These are phyloP conservation scores for Pomacea canaliculata DNA, from an alignment of 2,888 invertebrate genomes.

Conservation along the genomic window DNA sequence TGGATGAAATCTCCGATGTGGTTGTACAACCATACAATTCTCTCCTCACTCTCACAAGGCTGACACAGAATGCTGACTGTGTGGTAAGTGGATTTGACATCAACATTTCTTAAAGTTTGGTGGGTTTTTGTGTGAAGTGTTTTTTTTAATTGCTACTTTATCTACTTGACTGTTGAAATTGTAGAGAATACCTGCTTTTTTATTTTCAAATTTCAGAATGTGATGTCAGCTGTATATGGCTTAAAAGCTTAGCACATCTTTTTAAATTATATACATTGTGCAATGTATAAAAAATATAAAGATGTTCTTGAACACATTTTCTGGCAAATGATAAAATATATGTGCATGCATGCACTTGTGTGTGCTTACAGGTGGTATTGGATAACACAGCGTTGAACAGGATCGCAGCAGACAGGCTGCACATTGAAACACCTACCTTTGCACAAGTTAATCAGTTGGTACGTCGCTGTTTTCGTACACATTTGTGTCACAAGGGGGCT, in stretches of 20 bases:
- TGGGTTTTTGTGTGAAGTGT: not conserved
- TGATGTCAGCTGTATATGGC: too few relatives aligned
- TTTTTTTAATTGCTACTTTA: not conserved
- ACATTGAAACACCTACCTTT: slow-evolving; percentile 95
- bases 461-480: slow-evolving; percentile 8
- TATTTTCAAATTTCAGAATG: too few relatives aligned
- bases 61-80: slow-evolving; percentile 96
- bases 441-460: slow-evolving; percentile 95
- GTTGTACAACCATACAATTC: slow-evolving; percentile 76
- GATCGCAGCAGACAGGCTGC: slow-evolving; percentile 82
- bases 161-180: not conserved
- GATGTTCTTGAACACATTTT: too few relatives aligned
- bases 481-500: too few relatives aligned
- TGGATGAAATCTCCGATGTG: slow-evolving; percentile 70
- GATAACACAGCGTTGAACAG: slow-evolving; percentile 96
- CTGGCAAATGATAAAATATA: not conserved
- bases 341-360: not conserved
- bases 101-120: not conserved
- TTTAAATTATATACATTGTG: too few relatives aligned
- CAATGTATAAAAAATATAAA: too few relatives aligned
- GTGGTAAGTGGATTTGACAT: slow-evolving; percentile 74
- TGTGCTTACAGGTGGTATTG: slow-evolving; percentile 77
- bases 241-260: too few relatives aligned
- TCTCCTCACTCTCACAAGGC: slow-evolving; percentile 89
- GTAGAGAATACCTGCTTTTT: too few relatives aligned